Base-by-base conservation (phyloP, 2,888 invertebrate genomes). In the Trypoxylon attenuatum region DNA sequence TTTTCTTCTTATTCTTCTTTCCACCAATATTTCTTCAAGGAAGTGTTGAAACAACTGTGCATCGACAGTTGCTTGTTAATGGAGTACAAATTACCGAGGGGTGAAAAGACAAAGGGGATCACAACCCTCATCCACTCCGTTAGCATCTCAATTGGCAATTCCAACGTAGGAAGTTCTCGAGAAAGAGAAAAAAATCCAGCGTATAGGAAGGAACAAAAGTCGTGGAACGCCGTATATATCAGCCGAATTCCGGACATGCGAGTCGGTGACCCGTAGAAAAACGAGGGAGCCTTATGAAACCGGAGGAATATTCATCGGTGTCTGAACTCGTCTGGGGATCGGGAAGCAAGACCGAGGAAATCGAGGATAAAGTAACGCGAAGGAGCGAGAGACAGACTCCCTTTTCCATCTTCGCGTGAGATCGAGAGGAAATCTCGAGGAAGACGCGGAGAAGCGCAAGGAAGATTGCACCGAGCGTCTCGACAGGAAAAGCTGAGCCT, bases 251-350 rank as follows among this genome's bases (percentile, higher is more conserved):
- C 15, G 27, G 33, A 64, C 66, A 71, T 77, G 74, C 68, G 76
- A 81, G 69, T 70, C 57, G 73, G 70, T 73, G 79, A 73, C 71
- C 74, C 79, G 68, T 73, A 70, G 52, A 71, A 69, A 77, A 80
- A 78, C 67, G 73, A 76, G 78, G 73, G 69, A n/a, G n/a, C n/a
- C n/a, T 82, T 81, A 77, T 81, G 73, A 80, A 76, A 55, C 51
- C 60, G 46, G 23, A 15, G 51, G 65, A 71, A 75, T 71, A 78
- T 77, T 78, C 77, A 72, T 75, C 59, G 62, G 59, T 39, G 47
- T 21, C 46, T 42, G 49, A 21, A 46, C 45, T 61, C 23, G n/a
- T 19, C 46, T 39, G 55, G 56, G 53, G 54, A 50, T 42, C 47
- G 54, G 22, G 27, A 39, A 57, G 57, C 45, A 75, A n/a, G n/a